Percentiles rank a stretch among this genome's conserved stretches.
Evolutionary conservation across 2,113 vertebrate species (phyloP).

Genomic region (Rhynchomys soricoides): DNA sequence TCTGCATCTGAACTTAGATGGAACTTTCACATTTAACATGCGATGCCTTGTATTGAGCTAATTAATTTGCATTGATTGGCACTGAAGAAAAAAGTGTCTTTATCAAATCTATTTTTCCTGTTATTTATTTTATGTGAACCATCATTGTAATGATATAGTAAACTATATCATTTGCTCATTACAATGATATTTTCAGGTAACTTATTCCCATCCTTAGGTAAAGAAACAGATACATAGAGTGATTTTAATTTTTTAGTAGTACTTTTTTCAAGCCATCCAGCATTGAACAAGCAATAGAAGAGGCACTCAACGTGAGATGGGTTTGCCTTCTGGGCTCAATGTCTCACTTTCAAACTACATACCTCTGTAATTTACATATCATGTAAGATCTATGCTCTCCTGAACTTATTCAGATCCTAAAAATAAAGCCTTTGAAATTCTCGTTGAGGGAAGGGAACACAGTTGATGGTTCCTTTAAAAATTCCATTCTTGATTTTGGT

Average conservation of each 20-base stretch:
- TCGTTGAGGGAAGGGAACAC: background rate
- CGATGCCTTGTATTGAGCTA: background rate
- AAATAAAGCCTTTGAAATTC: background rate
- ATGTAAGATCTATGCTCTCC: background rate
- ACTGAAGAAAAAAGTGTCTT: background rate
- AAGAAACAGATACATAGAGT: background rate
- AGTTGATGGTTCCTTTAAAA: background rate
- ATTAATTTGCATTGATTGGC: slow-evolving; percentile 4
- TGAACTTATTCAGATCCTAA: slow-evolving; percentile 19
- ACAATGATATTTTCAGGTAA: background rate
- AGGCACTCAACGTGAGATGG: background rate
- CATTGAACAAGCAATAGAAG: background rate
- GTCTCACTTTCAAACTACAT: background rate
- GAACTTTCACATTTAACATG: background rate
- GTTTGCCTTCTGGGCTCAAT: background rate
- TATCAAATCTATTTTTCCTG: background rate
- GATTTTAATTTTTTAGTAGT: background rate
- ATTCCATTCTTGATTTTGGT: too few relatives aligned
- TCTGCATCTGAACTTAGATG: slow-evolving; percentile 3
- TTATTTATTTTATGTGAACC: background rate
- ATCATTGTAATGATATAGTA: too few relatives aligned
- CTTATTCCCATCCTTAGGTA: background rate
- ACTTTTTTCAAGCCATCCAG: background rate
- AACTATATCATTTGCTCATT: background rate
- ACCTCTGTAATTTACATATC: background rate